phyloP scores from a whole-genome alignment of 2,797 vertebrate species.

The Carduelis carduelis region DNA sequence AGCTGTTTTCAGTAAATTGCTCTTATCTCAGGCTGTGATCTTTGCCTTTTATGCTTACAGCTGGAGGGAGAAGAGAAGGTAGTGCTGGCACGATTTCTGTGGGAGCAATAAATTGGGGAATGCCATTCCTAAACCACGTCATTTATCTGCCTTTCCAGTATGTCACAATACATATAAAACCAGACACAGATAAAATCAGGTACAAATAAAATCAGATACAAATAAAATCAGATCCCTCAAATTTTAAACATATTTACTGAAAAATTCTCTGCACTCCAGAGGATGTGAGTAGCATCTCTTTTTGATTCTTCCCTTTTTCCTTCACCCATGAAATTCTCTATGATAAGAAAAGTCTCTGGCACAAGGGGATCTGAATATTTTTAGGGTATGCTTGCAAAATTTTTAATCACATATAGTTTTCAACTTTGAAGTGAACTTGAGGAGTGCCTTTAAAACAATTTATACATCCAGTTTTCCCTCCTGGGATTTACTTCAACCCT shows the following conservation, averaged over 20 bases:
- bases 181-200: background rate
- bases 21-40: background rate
- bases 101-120: background rate
- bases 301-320: background rate
- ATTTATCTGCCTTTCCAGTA: background rate
- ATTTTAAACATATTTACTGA: background rate
- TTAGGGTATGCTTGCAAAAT: background rate
- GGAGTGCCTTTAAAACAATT: background rate
- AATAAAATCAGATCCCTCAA: background rate
- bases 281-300: background rate
- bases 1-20: background rate
- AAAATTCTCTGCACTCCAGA: background rate
- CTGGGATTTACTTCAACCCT: background rate
- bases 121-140: background rate
- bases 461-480: background rate
- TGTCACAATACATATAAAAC: background rate
- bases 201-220: background rate
- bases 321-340: background rate
- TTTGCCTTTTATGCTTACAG: background rate
- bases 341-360: background rate
- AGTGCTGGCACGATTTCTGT: background rate
- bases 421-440: background rate
- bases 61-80: accelerated
- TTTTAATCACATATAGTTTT: background rate
- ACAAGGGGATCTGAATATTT: background rate